A percentile compares a stretch with the other conserved stretches of the same genome.
Conservation (phyloP, 92 coral and sea anemone species). For the Porites evermanni region DNA sequence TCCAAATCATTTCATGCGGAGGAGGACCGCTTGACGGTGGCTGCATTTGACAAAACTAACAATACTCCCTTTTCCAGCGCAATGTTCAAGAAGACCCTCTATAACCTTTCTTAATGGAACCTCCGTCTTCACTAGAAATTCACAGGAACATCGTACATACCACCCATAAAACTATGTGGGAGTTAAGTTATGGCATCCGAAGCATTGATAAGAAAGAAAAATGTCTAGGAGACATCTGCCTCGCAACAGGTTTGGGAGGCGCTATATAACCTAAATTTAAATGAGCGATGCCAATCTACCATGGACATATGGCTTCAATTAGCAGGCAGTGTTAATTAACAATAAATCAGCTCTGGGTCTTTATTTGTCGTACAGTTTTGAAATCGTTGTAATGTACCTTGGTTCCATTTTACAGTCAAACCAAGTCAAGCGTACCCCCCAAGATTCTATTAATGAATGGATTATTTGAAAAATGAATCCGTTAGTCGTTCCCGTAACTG, state of each 20-base stretch:
- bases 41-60: background rate
- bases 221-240: no score
- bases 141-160: background rate
- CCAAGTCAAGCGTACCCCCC: no score
- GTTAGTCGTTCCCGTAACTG: no score
- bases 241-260: no score
- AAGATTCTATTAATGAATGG: no score
- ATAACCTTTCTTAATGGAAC: background rate
- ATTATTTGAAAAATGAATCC: no score
- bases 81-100: background rate
- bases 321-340: background rate
- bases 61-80: background rate
- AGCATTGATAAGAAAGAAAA: background rate
- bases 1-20: background rate
- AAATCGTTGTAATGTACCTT: background rate
- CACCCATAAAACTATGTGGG: background rate
- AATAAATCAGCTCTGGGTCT: background rate
- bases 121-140: background rate
- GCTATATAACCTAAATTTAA: background rate
- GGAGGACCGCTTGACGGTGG: background rate
- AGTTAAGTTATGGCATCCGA: background rate
- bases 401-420: no score
- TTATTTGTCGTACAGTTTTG: background rate
- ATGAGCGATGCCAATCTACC: background rate
- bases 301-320: background rate